Evolutionary conservation across 1,140 invertebrate genomes (phyloP), one percentile per base, ranked within the genome.

Genomic region (Leucophenga varia): DNA sequence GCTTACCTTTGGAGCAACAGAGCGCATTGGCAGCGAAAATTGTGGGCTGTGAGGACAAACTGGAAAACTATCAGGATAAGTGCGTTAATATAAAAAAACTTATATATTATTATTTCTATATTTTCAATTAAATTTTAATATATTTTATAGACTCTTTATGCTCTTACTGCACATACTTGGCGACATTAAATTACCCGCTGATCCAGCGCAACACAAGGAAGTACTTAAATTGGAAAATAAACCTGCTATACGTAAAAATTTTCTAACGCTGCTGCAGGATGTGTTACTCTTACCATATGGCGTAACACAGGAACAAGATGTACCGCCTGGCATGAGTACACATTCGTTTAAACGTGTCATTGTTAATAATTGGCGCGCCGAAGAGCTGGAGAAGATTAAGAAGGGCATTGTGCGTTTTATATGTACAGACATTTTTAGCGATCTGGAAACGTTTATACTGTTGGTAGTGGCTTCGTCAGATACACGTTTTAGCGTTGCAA

Each of bases 391-490:
- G 76, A 83, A 87, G 77, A 83, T 84, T 7, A 93, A 92, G 75
- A 67, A 89, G 45, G 87, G 87, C 36, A 85, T 95, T 47, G 81
- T 94, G 2, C 91, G 89, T 59, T 93, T 95, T 60, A 76, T 95
- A 34, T 82, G 82, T 21, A 81, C 82, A 52, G 89, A 89, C 42
- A 79, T 91, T 12, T 88, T 93, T 52, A 79, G 81, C 12, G 85
- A 89, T 52, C 78, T 82, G 10, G 89, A 92, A 45, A 83, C 89
- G 32, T 79, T 93, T 14, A 77, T 87, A 45, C 86, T 90, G 52
- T 78, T 93, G 42, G 85, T 95, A 12, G 82, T 95, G 9, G 91
- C 89, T 10, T 86, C 90, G 7, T 85, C 92, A 1, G 93, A 96
- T 72, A 92, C 91, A 1, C 80, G 92, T n/a, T 75, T 75, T 13